phyloP scores from a whole-genome alignment of 2,888 invertebrate species.

The Trachelus tabidus region DNA sequence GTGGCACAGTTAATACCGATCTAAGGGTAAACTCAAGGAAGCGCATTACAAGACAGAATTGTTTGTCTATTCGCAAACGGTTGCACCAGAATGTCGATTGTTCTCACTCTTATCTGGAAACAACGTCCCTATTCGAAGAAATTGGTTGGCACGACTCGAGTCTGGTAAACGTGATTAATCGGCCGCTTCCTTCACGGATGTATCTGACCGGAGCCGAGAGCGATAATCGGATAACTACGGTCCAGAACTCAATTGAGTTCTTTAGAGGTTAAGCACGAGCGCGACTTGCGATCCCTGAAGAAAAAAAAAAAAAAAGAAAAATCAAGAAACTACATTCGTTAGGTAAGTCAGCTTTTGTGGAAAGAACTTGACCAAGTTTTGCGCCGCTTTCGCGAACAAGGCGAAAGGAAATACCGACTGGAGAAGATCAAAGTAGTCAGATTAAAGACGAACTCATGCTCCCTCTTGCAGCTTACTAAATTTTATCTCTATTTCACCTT shows the following conservation, averaged over 20 bases:
- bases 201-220: constrained; percentile 34
- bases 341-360: constrained; percentile 11
- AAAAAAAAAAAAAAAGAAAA: neutral
- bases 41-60: constrained; percentile 35
- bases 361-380: too few relatives aligned
- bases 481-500: too few relatives aligned
- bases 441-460: too few relatives aligned
- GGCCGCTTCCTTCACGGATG: constrained; percentile 41
- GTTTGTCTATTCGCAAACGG: constrained; percentile 40
- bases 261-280: constrained; percentile 10
- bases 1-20: neutral
- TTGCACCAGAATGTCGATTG: constrained; percentile 36
- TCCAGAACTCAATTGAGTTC: constrained; percentile 52
- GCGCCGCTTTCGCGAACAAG: constrained; percentile 4
- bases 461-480: too few relatives aligned
- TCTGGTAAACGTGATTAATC: constrained; percentile 57
- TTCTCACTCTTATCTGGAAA: constrained; percentile 50
- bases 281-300: neutral
- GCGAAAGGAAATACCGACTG: neutral
- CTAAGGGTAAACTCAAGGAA: neutral
- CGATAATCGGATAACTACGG: constrained; percentile 56
- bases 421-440: too few relatives aligned
- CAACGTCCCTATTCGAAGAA: constrained; percentile 55
- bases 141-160: constrained; percentile 50
- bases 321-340: constrained; percentile 31